phyloP scores from a whole-genome alignment of 2,797 vertebrate genomes.

The Numenius phaeopus region DNA sequence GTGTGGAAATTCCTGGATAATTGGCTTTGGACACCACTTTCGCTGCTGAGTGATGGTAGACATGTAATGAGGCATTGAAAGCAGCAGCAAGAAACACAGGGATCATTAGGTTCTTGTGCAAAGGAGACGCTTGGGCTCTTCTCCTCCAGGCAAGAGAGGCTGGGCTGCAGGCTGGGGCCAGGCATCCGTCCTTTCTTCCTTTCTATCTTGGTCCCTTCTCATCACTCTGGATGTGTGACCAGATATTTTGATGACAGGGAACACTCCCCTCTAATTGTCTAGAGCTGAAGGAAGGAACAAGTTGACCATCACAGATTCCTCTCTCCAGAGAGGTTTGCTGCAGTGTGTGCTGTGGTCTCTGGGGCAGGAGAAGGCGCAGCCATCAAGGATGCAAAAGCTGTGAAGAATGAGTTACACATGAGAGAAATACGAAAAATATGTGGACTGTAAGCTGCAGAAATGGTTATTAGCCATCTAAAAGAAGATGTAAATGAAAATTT shows the following conservation, averaged over 20 bases:
- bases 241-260: background rate
- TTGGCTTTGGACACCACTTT: background rate
- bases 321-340: background rate
- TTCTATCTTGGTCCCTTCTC: background rate
- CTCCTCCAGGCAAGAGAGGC: background rate
- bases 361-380: background rate
- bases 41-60: background rate
- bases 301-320: background rate
- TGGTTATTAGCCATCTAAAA: background rate
- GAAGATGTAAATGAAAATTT: background rate
- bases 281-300: background rate
- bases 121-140: background rate
- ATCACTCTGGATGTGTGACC: background rate
- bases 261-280: background rate
- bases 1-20: slow-evolving; percentile 21
- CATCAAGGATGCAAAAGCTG: background rate
- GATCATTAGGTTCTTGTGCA: background rate
- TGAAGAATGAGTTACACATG: background rate
- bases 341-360: background rate
- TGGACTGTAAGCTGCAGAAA: background rate
- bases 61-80: background rate
- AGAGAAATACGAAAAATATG: background rate
- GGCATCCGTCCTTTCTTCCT: background rate
- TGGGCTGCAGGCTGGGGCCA: background rate
- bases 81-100: background rate